Conservation (phyloP, 2,113 vertebrate species). For the Casuarius casuarius region DNA sequence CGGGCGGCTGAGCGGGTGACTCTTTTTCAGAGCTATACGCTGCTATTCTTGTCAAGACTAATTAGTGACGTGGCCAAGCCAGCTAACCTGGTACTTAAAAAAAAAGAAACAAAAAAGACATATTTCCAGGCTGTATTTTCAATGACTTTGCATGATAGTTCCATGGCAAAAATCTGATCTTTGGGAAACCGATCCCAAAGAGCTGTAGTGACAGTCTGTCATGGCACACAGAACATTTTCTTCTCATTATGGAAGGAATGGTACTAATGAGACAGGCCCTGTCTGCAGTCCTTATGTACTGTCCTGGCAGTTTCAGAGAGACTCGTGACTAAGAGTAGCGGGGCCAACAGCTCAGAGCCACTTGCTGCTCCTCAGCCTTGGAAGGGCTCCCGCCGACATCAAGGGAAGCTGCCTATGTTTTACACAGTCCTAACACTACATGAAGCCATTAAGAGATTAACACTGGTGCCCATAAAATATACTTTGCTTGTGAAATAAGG, state of each 20-base stretch:
- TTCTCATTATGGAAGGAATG: neutral
- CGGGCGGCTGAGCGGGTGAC: neutral
- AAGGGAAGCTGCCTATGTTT: neutral
- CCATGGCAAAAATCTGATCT: neutral
- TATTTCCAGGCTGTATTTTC: neutral
- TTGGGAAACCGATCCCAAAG: neutral
- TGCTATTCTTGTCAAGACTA: neutral
- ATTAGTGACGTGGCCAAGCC: neutral
- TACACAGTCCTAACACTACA: neutral
- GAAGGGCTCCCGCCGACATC: neutral
- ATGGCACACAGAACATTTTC: neutral
- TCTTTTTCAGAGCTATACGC: neutral
- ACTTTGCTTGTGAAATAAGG: neutral
- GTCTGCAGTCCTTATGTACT: neutral
- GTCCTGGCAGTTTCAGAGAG: neutral
- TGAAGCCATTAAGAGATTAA: neutral
- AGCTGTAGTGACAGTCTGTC: neutral
- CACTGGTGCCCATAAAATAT: neutral
- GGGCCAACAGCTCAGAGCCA: neutral
- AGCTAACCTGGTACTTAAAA: neutral
- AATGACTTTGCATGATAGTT: neutral
- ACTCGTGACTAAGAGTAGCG: neutral
- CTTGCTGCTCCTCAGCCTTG: neutral
- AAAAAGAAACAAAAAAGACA: neutral
- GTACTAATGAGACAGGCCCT: neutral